Evolutionary conservation across 2,113 vertebrate species (phyloP), one percentile per base, ranked within the genome.

Genomic region (Pimephales promelas): DNA sequence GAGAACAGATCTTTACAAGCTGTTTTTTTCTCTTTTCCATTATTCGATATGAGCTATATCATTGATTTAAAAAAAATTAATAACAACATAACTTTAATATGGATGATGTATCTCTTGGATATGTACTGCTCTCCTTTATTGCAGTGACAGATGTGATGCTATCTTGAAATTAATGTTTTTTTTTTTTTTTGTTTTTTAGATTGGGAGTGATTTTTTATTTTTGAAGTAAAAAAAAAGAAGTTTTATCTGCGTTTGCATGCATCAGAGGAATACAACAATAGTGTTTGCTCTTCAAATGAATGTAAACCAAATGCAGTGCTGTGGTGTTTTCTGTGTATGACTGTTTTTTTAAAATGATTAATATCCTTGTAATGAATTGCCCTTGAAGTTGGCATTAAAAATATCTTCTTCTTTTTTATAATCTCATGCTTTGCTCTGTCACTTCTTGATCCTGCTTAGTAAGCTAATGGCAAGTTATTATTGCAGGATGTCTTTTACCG

Each of bases 381-480:
- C 8, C 0, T n/a, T n/a, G 18, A 24, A 71, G 36, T 71, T 45
- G 10, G n/a, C 40, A 45, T 45, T 22, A 72, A 24, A 72, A 26
- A 40, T 10, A 47, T 16, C 10, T 1, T 1, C 14, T 14, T 24
- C 8, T 71, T 14, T 13, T 45, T 24, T 45, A 45, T 45, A 36
- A 68, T 22, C 6, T 71, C 20, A 24, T 40, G 11, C 22, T n/a
- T 70, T 70, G 34, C 2, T 47, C 40, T 72, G 20, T 72, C n/a
- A 45, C 70, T 72, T 16, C 11, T 61, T 79, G n/a, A 43, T 61
- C 36, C 24, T 45, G n/a, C 24, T 24, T 79, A 28, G 76, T 56
- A 36, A 28, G 56, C 40, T 45, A 79, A 61, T 79, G n/a, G 26
- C 56, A 45, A 45, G 56, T 54, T 54, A 6, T 79, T 79, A 45